These are phyloP conservation scores for Dromococcyx pavoninus DNA, from an alignment of 2,797 vertebrate species.

Conservation along the genomic window DNA sequence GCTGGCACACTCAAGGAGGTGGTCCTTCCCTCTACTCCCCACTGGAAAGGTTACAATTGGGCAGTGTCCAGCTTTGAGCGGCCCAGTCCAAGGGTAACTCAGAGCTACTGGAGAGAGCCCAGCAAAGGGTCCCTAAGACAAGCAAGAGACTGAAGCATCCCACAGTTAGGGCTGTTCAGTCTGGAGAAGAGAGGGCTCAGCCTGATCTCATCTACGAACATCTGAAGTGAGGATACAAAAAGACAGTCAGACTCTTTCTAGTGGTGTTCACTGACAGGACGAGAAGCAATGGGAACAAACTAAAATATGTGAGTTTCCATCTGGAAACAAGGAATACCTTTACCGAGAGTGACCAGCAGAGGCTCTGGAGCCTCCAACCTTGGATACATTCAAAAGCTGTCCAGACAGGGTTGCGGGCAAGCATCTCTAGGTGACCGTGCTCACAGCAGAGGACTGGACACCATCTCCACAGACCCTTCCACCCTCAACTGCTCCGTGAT, in stretches of 20 bases:
- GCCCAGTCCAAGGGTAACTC: background rate
- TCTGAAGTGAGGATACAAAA: background rate
- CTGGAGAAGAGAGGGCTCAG: background rate
- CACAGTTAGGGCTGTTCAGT: background rate
- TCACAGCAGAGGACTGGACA: no score
- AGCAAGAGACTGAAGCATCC: background rate
- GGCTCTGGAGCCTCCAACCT: background rate
- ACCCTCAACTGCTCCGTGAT: background rate
- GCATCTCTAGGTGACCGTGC: background rate
- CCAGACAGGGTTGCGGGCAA: background rate
- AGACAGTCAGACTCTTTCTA: no score
- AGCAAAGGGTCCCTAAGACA: background rate
- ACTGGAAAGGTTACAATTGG: background rate
- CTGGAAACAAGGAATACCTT: background rate
- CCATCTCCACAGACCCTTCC: background rate
- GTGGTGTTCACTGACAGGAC: no score
- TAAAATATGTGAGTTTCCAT: background rate
- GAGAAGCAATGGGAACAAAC: background rate
- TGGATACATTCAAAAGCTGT: background rate
- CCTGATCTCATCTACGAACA: background rate
- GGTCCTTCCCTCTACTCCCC: background rate
- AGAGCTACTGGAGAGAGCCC: background rate
- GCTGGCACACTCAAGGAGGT: background rate
- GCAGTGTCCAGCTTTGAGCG: background rate
- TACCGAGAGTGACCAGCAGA: background rate